Base-by-base conservation (phyloP, 2,113 vertebrate genomes). In the Grallaria varia region DNA sequence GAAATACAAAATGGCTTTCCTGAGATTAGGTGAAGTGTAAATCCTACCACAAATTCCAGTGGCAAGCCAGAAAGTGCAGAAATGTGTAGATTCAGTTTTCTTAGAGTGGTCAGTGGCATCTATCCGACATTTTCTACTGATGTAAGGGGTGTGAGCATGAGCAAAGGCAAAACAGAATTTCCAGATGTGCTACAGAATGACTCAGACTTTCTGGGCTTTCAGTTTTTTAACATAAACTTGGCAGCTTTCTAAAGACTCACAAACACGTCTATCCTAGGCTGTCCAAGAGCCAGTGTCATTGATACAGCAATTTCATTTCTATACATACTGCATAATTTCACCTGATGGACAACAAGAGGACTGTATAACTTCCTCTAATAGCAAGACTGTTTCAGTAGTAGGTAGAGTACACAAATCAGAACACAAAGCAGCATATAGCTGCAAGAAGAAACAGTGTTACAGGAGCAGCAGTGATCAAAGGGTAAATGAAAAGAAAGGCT, bases 101-200 rank as follows among this genome's bases (percentile, higher is more conserved):
- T 82, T 37, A 33, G 45, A 79, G 78, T 2, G 62, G 76, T 76
- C 86, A 82, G 63, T 64, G 63, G 44, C 4, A 9, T 89, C 73
- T 95, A 77, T 87, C 84, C 87, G 4, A 92, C 82, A 93, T 78
- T 87, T 83, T 86, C 63, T 86, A 72, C 84, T 90, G 90, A 96
- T 84, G 80, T 78, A 96, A 88, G 33, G 92, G 90, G 92, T 94
- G 93, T 92, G 88, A 97, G 81, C 1, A 1, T 50, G 53, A 95
- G 90, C 40, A 37, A 90, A 84, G 60, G 88, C 73, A 93, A 96
- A 95, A 96, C 49, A 87, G 76, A 62, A 92, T 96, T 93, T 96
- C 92, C 96, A 96, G 93, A 93, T 90, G 95, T 88, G 69, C 69
- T 90, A 75, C 76, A 89, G 93, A 72, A 94, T 93, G 86, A 96